phyloP scores from a whole-genome alignment of 1,140 invertebrate species.

The Drosophila insularis region DNA sequence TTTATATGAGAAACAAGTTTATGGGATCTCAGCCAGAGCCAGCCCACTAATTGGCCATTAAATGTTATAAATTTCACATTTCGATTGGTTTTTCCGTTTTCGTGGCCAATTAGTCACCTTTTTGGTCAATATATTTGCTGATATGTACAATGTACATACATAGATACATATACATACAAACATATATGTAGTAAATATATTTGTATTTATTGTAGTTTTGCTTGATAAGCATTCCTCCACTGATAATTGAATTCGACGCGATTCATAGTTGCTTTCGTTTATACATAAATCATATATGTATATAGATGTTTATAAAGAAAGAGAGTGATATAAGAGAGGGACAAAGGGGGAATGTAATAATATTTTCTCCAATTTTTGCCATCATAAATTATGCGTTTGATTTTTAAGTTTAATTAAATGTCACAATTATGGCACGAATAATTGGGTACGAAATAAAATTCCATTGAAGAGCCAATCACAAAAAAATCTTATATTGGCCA shows the following conservation, averaged over 20 bases:
- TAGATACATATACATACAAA: conserved; percentile 16
- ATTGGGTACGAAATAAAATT: background rate
- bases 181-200: conserved; percentile 35
- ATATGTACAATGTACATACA: conserved; percentile 30
- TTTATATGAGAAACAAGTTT: conserved; percentile 14
- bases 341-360: background rate
- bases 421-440: background rate
- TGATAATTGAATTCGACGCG: conserved; percentile 13
- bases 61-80: conserved; percentile 21
- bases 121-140: conserved; percentile 12
- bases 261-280: background rate
- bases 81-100: conserved; percentile 18
- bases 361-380: background rate
- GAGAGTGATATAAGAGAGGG: no score
- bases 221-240: conserved; percentile 22
- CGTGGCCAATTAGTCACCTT: conserved; percentile 20
- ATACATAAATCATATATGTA: conserved; percentile 16
- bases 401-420: conserved; percentile 4
- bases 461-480: no score
- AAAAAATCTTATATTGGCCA: no score
- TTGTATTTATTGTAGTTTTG: conserved; percentile 36
- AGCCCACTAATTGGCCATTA: conserved; percentile 21
- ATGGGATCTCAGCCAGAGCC: conserved; percentile 7
- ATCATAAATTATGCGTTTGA: background rate
- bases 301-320: no score